phyloP scores from a whole-genome alignment of 1,140 invertebrate species.

The Papilio xuthus region DNA sequence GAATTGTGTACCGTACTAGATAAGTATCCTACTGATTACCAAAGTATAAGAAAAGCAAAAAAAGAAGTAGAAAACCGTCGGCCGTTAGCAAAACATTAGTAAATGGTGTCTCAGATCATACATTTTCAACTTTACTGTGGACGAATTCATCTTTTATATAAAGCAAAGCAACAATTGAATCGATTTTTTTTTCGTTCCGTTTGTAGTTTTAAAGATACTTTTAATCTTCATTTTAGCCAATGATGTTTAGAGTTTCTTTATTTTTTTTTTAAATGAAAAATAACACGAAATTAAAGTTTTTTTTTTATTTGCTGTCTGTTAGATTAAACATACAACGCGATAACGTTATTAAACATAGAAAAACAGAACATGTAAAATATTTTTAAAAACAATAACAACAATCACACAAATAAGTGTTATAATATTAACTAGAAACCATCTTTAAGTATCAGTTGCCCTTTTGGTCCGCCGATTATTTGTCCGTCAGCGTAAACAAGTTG shows the following conservation, averaged over 20 bases:
- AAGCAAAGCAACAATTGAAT: not conserved
- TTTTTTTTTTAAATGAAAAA: not conserved
- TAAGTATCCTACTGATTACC: no score
- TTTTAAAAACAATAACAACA: conserved; percentile 26
- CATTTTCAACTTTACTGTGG: not conserved
- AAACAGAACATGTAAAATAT: conserved; percentile 15
- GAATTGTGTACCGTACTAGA: not conserved
- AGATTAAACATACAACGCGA: conserved; percentile 20
- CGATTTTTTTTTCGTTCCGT: not conserved
- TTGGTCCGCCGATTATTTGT: conserved; percentile 61
- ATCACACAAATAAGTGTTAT: conserved; percentile 33
- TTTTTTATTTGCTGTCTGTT: conserved; percentile 22
- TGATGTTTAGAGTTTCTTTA: not conserved
- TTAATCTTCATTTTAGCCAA: not conserved
- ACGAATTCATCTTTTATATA: not conserved
- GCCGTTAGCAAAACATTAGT: not conserved
- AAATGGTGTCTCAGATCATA: no score
- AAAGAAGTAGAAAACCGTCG: not conserved
- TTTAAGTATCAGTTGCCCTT: conserved; percentile 73
- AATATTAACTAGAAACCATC: conserved; percentile 41
- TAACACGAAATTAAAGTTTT: conserved; percentile 11
- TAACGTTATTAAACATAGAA: conserved; percentile 18
- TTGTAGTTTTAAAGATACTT: not conserved
- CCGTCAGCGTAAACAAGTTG: conserved; percentile 78
- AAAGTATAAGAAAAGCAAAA: not conserved